phyloP scores from a whole-genome alignment of 1,140 invertebrate species.

The Lineus longissimus region DNA sequence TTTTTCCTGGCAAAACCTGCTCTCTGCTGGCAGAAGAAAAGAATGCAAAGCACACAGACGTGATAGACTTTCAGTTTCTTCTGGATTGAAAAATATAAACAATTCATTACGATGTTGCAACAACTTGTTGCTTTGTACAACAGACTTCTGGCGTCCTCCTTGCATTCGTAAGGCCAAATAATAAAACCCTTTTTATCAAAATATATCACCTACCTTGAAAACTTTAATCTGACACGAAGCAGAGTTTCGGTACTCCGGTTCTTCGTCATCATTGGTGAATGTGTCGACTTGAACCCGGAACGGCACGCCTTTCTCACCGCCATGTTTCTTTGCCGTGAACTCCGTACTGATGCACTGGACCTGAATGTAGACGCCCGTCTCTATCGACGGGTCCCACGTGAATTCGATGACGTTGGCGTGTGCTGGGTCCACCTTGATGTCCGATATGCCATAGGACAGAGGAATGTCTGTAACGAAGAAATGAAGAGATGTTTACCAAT shows the following conservation, averaged over 20 bases:
- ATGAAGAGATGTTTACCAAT: not conserved
- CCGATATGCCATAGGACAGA: conserved; percentile 83
- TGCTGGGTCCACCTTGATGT: conserved; percentile 71
- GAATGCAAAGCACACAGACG: too few species aligned
- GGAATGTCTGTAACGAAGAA: conserved; percentile 69
- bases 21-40: too few species aligned
- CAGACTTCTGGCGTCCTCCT: too few species aligned
- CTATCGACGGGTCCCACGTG: conserved; percentile 93
- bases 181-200: too few species aligned
- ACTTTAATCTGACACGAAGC: conserved; percentile 95
- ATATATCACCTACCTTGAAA: conserved; percentile 63
- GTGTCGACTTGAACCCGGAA: conserved; percentile 84
- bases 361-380: conserved; percentile 72
- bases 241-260: conserved; percentile 68
- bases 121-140: too few species aligned
- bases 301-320: conserved; percentile 94
- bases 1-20: too few species aligned
- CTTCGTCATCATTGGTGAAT: conserved; percentile 52
- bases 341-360: conserved; percentile 96
- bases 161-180: too few species aligned
- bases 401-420: conserved; percentile 82
- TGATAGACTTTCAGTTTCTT: too few species aligned
- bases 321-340: conserved; percentile 96
- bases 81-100: conserved; percentile 75
- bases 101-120: not conserved